These are phyloP conservation scores for Calliphora vomitoria DNA, from an alignment of 2,888 invertebrate genomes.

Conservation along the genomic window DNA sequence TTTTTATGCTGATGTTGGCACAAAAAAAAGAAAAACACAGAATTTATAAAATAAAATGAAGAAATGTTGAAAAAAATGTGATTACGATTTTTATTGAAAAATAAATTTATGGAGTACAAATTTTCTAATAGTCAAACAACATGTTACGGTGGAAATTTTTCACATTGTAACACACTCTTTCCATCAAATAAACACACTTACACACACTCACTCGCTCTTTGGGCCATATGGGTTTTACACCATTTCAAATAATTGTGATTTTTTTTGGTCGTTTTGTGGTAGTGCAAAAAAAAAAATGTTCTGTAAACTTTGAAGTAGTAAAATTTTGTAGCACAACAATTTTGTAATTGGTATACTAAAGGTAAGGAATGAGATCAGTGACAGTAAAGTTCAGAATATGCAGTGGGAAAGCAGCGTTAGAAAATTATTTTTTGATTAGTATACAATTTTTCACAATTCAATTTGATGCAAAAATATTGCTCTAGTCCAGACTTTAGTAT, in stretches of 20 bases:
- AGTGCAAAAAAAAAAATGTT: background rate
- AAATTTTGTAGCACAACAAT: background rate
- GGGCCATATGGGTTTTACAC: slow-evolving; percentile 16
- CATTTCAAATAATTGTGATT: background rate
- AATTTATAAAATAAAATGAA: background rate
- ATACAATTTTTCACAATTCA: too few species aligned
- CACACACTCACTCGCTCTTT: background rate
- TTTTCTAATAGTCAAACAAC: slow-evolving; percentile 41
- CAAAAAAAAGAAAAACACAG: background rate
- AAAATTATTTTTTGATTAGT: too few species aligned
- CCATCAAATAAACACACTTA: background rate
- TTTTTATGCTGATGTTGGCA: slow-evolving; percentile 18
- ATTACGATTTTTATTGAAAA: slow-evolving; percentile 45
- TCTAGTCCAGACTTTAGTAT: too few species aligned
- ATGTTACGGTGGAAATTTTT: slow-evolving; percentile 7
- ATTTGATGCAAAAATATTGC: too few species aligned
- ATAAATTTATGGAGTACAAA: slow-evolving; percentile 30
- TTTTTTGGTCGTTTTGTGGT: background rate
- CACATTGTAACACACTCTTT: background rate
- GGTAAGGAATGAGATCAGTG: too few species aligned
- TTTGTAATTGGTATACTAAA: too few species aligned
- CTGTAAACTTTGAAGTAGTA: background rate
- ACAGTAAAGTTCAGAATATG: too few species aligned
- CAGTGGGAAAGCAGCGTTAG: too few species aligned
- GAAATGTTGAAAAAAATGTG: slow-evolving; percentile 16